These are phyloP conservation scores for Ciconia boyciana DNA, from an alignment of 2,113 vertebrate genomes.

Conservation along the genomic window DNA sequence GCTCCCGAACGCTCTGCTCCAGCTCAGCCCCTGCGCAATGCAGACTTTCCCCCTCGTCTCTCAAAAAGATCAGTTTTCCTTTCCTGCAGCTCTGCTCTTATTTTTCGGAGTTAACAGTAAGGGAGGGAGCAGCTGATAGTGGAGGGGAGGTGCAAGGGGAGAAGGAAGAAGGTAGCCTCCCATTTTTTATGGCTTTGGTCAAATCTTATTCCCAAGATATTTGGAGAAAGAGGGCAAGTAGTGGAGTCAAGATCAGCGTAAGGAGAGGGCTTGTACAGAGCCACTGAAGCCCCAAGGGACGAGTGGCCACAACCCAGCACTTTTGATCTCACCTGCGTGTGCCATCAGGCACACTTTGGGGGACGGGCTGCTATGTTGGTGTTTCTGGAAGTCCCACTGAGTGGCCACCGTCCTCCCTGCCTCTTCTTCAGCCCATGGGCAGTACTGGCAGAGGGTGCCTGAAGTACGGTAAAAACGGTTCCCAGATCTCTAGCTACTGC, in stretches of 20 bases:
- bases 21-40: not conserved
- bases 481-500: not conserved
- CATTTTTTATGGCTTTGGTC: not conserved
- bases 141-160: not conserved
- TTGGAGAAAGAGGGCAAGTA: not conserved
- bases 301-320: fast-evolving
- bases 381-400: not conserved
- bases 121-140: not conserved
- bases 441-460: not conserved
- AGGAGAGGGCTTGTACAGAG: not conserved
- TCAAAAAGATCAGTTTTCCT: not conserved
- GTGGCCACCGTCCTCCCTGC: not conserved
- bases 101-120: not conserved
- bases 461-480: not conserved
- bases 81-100: not conserved
- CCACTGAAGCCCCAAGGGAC: not conserved
- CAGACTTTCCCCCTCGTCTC: not conserved
- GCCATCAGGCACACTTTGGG: not conserved
- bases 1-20: not conserved
- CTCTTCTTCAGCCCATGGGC: not conserved
- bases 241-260: not conserved
- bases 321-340: fast-evolving
- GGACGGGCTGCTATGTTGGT: not conserved
- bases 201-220: not conserved
- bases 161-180: not conserved